Base-by-base conservation (phyloP, 2,888 invertebrate species). In the Rhingia campestris region DNA sequence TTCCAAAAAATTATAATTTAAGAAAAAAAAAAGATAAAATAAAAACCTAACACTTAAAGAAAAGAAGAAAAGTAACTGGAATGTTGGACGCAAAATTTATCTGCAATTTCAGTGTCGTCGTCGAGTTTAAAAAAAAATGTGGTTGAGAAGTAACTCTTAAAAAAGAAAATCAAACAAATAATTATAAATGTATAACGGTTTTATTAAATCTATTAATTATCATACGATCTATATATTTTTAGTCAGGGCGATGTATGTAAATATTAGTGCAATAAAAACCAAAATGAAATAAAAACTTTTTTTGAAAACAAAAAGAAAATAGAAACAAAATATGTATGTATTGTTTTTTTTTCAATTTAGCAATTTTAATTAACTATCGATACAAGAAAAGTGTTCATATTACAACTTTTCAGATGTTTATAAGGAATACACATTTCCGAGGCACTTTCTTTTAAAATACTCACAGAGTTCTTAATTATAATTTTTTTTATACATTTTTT, bases 211-310 rank as follows among this genome's bases (percentile, higher is more conserved):
- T 76, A 76, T 72, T 47, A 67, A 64, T 53, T 72, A 76, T 54
- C 37, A 56, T 61, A 77, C 51, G 32, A 59, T 63, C 63, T 61
- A 69, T 73, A 69, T 73, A 77, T 67, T 66, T 59, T 74, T 74
- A 80, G 64, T 70, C 74, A 61, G 74, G 53, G 47, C 61, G 80
- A 76, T 63, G 61, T 72, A 72, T 85, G 85, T 85, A 85, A 72
- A 85, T 85, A 81, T 76, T 81, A 85, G 81, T 72, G 81, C 85
- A 85, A 85, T 81, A 85, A 85, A 85, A 70, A 74, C 58, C 49
- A 59, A 77, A 72, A 54, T 63, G 37, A 63, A 73, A 53, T 72
- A 41, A 12, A 63, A 61, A 45, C 41, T 66, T 81, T 76, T 76
- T 81, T 59, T 64, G 56, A 35, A 41, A 67, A 47, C 66, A 53